Evolutionary conservation across 2,888 invertebrate genomes (phyloP).

Genomic region (Thelaira solivaga): DNA sequence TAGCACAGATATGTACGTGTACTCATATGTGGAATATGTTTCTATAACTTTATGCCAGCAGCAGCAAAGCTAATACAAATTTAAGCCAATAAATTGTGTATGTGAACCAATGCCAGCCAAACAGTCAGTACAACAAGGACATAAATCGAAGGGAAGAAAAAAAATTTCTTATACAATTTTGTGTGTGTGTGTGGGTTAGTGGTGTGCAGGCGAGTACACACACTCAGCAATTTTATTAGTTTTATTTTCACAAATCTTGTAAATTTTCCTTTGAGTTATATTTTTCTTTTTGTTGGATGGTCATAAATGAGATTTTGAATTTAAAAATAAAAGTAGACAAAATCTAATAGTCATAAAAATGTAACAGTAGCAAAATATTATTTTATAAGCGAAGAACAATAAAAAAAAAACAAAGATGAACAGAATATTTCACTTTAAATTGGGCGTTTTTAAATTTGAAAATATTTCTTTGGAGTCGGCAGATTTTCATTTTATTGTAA

Average conservation of each 20-base stretch:
- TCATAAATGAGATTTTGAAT: slow-evolving; percentile 29
- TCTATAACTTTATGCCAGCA: slow-evolving; percentile 21
- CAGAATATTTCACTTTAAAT: too few relatives aligned
- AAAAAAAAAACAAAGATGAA: too few relatives aligned
- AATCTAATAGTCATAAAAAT: slow-evolving; percentile 15
- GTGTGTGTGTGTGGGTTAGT: background rate
- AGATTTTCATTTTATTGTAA: too few relatives aligned
- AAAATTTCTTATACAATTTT: too few relatives aligned
- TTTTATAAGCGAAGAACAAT: background rate
- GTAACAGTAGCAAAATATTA: slow-evolving; percentile 31
- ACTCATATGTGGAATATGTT: background rate
- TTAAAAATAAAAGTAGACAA: slow-evolving; percentile 16
- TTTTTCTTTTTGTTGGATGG: background rate
- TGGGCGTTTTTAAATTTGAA: too few relatives aligned
- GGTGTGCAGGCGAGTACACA: background rate
- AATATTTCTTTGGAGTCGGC: too few relatives aligned
- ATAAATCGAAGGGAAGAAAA: background rate
- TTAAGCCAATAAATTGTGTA: slow-evolving; percentile 37
- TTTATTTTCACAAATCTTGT: background rate
- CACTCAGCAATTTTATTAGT: background rate
- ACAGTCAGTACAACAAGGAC: too few relatives aligned
- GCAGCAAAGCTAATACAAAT: slow-evolving; percentile 38
- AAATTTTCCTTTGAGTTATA: background rate
- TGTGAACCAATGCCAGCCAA: slow-evolving; percentile 18
- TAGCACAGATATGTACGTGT: too few relatives aligned